A percentile compares a stretch with the other conserved stretches of the same genome.
Evolutionary conservation across 2,888 invertebrate species (phyloP).

Genomic region (Athetis lepigone): DNA sequence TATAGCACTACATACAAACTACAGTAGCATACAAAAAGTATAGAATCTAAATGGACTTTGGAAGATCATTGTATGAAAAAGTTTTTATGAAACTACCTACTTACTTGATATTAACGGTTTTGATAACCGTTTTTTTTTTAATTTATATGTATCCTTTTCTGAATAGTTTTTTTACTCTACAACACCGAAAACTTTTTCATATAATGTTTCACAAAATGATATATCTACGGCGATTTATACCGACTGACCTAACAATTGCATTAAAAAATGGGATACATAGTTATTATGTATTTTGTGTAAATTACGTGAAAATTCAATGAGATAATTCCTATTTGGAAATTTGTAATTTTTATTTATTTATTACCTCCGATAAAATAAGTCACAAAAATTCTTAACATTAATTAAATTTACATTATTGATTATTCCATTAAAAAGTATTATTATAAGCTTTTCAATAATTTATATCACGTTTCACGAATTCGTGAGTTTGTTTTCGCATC

Average conservation of each 20-base stretch:
- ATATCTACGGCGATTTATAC: constrained; percentile 9
- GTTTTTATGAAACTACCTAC: not conserved
- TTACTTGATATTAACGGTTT: not conserved
- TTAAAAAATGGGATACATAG: constrained; percentile 25
- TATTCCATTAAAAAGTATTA: no score
- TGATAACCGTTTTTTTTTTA: not conserved
- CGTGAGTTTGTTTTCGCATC: no score
- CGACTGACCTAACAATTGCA: constrained; percentile 27
- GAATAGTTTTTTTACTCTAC: not conserved
- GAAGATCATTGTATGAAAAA: constrained; percentile 35
- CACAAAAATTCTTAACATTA: no score
- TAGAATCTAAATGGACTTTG: constrained; percentile 31
- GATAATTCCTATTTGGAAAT: constrained; percentile 32
- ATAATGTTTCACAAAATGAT: not conserved
- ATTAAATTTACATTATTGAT: no score
- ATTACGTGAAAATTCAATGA: constrained; percentile 30
- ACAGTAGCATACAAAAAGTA: constrained; percentile 44
- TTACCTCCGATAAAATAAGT: no score
- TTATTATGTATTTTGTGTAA: constrained; percentile 17
- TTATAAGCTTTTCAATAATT: no score
- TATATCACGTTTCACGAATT: no score
- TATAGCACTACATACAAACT: constrained; percentile 45
- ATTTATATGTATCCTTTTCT: not conserved
- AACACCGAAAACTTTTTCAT: constrained; percentile 16
- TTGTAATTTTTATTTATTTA: constrained; percentile 32